A percentile compares a stretch with the other conserved stretches of the same genome.
phyloP scores from a whole-genome alignment of 2,797 vertebrate genomes.

The Cuculus canorus region DNA sequence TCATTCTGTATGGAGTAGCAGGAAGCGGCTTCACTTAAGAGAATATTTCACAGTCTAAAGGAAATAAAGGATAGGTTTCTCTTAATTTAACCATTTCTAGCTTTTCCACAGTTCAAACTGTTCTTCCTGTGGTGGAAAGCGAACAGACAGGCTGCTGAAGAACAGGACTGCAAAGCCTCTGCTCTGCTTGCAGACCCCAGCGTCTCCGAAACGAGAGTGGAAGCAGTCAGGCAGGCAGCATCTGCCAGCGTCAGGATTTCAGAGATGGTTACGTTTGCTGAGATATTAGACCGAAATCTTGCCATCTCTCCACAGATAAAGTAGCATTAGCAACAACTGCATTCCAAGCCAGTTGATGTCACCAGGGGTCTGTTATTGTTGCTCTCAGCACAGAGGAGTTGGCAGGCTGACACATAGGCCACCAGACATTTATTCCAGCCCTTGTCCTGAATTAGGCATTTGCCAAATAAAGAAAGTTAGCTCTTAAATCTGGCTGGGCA shows the following conservation, averaged over 20 bases:
- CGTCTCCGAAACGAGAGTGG: not conserved
- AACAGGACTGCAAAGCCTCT: not conserved
- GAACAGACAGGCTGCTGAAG: not conserved
- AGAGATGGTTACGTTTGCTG: not conserved
- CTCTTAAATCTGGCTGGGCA: not conserved
- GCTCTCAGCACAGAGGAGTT: slow-evolving; percentile 7
- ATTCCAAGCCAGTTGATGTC: slow-evolving; percentile 54
- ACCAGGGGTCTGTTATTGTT: slow-evolving; percentile 43
- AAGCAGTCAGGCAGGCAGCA: not conserved
- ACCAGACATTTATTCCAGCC: slow-evolving; percentile 13
- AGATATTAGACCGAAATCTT: not conserved
- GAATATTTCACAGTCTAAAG: not conserved
- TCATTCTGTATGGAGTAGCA: not conserved
- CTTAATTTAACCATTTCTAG: not conserved
- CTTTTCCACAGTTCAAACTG: not conserved
- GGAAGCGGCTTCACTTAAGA: slow-evolving; percentile 4
- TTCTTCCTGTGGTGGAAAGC: not conserved
- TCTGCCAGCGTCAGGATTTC: not conserved
- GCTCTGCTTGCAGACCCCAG: not conserved
- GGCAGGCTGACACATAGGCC: not conserved
- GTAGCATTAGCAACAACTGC: not conserved
- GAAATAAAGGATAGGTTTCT: not conserved
- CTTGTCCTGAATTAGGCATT: not conserved
- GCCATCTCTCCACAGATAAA: slow-evolving; percentile 28
- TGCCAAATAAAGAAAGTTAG: not conserved